Evolutionary conservation across 2,888 invertebrate genomes (phyloP), one percentile per base, ranked within the genome.

Genomic region (Cephalotes varians): DNA sequence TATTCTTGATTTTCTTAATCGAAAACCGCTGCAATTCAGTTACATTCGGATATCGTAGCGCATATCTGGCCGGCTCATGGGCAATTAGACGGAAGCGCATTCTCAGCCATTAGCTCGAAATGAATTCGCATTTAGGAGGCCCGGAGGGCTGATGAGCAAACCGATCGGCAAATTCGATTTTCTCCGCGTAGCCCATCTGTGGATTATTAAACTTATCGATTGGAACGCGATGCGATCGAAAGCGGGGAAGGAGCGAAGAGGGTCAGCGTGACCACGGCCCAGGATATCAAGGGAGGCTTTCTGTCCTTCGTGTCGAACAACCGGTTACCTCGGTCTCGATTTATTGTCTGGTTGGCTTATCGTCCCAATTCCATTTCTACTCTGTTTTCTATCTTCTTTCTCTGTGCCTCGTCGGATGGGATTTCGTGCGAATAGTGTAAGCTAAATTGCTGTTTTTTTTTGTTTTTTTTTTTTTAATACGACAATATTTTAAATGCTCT

Each of bases 31-130:
- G 65, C 37, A 58, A 58, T 80, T 73, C 37, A 37, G 21, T 60
- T 18, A 47, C 49, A 34, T 60, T 60, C 40, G 49, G 74, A 37
- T 71, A 73, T 65, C 72, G 40, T 31, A 69, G 62, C 69, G 77
- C 81, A 85, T 87, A 85, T 86, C 65, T 81, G 89, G 56, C 64
- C 71, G 73, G 73, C 76, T 49, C 82, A 72, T 73, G 85, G 82
- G 74, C 87, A 89, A 89, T 89, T 89, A 88, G 83, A 86, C 81
- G 82, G 86, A 80, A 84, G 85, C 82, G 85, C 84, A 86, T 90
- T 90, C 89, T 69, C 37, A 81, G 80, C 87, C 88, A 90, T 91
- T 91, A 91, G 86, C 84, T 87, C 85, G 88, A 87, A 91, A 90
- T 91, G 90, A 91, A 91, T 91, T 88, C 87, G 79, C 90, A 83